A percentile compares a stretch with the other conserved stretches of the same genome.
These are phyloP conservation scores for Apis laboriosa DNA, from an alignment of 1,140 invertebrate genomes.

Conservation along the genomic window DNA sequence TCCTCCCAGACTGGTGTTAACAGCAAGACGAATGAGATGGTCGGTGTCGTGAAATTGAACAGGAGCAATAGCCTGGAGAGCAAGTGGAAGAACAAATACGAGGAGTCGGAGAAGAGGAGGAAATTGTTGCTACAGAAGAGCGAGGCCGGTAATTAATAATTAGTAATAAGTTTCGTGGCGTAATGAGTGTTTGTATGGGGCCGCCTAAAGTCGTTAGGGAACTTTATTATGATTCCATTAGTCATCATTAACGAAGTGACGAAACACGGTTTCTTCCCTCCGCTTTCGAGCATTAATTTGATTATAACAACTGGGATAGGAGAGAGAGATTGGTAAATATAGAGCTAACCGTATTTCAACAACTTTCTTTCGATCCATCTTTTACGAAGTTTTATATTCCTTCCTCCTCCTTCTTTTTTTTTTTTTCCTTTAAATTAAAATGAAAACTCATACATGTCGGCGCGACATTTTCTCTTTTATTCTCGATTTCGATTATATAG, in stretches of 20 bases:
- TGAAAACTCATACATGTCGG: neutral
- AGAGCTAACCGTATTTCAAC: neutral
- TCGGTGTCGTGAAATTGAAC: slow-evolving; percentile 55
- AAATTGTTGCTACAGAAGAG: slow-evolving; percentile 85
- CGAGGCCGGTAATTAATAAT: slow-evolving; percentile 84
- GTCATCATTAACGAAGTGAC: slow-evolving; percentile 38
- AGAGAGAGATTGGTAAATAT: neutral
- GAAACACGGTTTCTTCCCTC: slow-evolving; percentile 24
- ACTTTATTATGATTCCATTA: slow-evolving; percentile 38
- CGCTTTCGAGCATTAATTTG: slow-evolving; percentile 20
- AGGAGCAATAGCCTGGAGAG: slow-evolving; percentile 72
- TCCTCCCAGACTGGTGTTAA: neutral
- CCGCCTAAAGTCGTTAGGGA: slow-evolving; percentile 15
- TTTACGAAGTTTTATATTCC: neutral
- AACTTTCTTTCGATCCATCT: neutral
- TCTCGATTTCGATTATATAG: neutral
- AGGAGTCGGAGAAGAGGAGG: slow-evolving; percentile 85
- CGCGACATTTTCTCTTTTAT: neutral
- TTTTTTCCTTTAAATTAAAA: no score
- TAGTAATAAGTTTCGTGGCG: slow-evolving; percentile 23
- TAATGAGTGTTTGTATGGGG: slow-evolving; percentile 18
- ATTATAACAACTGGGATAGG: slow-evolving; percentile 31
- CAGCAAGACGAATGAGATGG: slow-evolving; percentile 37
- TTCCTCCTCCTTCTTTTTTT: neutral
- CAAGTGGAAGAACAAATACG: slow-evolving; percentile 85